phyloP scores from a whole-genome alignment of 2,888 invertebrate species.

The Patella caerulea region DNA sequence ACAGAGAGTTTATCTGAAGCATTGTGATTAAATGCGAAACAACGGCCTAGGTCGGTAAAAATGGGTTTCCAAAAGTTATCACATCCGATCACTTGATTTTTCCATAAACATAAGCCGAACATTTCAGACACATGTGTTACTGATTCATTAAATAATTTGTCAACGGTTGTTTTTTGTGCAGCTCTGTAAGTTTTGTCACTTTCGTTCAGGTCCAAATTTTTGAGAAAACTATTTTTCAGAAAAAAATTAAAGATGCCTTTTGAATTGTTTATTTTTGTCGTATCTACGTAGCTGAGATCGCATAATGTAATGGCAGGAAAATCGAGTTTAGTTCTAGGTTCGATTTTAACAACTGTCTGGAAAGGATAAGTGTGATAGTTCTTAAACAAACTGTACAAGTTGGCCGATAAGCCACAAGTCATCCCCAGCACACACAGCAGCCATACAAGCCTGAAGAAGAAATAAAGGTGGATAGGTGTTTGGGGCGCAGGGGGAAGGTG shows the following conservation, averaged over 20 bases:
- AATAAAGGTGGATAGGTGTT: neutral
- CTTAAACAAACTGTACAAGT: conserved; percentile 3
- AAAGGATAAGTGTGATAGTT: conserved; percentile 13
- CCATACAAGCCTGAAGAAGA: neutral
- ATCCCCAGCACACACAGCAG: neutral
- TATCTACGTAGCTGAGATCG: conserved; percentile 20
- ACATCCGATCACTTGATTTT: neutral
- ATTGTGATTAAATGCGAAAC: neutral
- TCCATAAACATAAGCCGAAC: neutral
- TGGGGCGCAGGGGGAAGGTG: too few relatives aligned
- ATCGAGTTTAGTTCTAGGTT: conserved; percentile 13
- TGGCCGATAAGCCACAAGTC: neutral
- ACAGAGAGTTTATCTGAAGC: neutral
- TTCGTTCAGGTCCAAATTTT: neutral
- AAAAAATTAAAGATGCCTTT: neutral
- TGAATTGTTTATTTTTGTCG: neutral
- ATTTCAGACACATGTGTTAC: neutral
- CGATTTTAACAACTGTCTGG: conserved; percentile 17
- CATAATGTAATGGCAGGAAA: conserved; percentile 31
- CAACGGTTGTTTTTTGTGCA: neutral
- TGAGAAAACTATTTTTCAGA: neutral
- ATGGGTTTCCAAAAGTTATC: neutral
- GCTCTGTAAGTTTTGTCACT: neutral
- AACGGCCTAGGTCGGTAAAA: neutral
- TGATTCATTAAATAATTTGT: neutral